A percentile compares a stretch with the other conserved stretches of the same genome.
Evolutionary conservation across 2,888 invertebrate species (phyloP).

Genomic region (Troides oblongomaculatus): DNA sequence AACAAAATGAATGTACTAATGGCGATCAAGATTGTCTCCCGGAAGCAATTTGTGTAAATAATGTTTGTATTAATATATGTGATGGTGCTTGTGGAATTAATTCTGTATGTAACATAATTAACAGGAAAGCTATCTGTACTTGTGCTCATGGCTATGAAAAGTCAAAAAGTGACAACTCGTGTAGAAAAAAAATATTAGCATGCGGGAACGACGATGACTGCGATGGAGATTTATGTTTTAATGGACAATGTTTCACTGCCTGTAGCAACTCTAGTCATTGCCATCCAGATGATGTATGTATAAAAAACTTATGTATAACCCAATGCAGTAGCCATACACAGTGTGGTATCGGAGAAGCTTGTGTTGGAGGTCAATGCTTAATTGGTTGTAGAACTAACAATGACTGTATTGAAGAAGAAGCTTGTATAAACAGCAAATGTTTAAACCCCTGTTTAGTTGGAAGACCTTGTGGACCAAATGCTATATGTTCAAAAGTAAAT

Average conservation of each 20-base stretch:
- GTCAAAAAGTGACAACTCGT: slow-evolving; percentile 80
- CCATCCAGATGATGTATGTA: slow-evolving; percentile 87
- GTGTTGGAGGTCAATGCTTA: slow-evolving; percentile 88
- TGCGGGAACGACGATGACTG: slow-evolving; percentile 89
- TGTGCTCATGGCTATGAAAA: slow-evolving; percentile 89
- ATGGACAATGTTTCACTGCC: slow-evolving; percentile 90
- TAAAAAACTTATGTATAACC: slow-evolving; percentile 88
- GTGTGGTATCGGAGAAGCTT: slow-evolving; percentile 89
- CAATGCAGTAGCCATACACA: slow-evolving; percentile 90
- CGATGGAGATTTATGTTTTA: slow-evolving; percentile 87
- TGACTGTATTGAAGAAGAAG: slow-evolving; percentile 87
- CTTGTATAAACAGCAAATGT: slow-evolving; percentile 92
- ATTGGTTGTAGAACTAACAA: slow-evolving; percentile 92
- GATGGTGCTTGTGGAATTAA: slow-evolving; percentile 90
- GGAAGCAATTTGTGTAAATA: slow-evolving; percentile 85
- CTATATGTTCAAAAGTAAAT: slow-evolving; percentile 86
- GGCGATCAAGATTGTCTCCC: slow-evolving; percentile 88
- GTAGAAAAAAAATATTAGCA: slow-evolving; percentile 83
- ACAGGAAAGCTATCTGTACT: slow-evolving; percentile 87
- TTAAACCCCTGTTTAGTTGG: slow-evolving; percentile 88
- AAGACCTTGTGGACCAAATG: slow-evolving; percentile 91
- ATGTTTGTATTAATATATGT: slow-evolving; percentile 89
- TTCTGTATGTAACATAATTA: slow-evolving; percentile 88
- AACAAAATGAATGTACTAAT: slow-evolving; percentile 86
- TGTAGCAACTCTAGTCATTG: slow-evolving; percentile 89